A percentile compares a stretch with the other conserved stretches of the same genome.
Conservation (phyloP, 2,888 invertebrate genomes). For the Julus scanicus region DNA sequence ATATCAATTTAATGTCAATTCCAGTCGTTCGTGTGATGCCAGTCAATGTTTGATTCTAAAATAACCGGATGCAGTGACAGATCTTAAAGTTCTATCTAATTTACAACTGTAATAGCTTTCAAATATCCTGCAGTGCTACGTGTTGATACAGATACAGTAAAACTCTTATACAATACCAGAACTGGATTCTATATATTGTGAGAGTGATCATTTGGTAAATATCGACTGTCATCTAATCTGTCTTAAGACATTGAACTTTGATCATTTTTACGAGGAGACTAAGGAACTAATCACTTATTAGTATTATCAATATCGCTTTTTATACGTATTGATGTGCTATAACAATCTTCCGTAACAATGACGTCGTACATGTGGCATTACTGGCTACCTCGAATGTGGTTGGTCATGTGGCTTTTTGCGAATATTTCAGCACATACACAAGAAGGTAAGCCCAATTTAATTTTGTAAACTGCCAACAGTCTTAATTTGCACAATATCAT, state of each 20-base stretch:
- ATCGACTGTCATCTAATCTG: not conserved
- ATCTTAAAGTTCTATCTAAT: too few species aligned
- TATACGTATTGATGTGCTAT: not conserved
- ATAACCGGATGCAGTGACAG: too few species aligned
- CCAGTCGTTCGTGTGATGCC: not conserved
- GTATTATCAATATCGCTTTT: not conserved
- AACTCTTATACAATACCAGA: not conserved
- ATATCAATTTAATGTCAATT: not conserved
- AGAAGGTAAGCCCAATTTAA: conserved; percentile 15
- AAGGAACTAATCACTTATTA: not conserved
- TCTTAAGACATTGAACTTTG: not conserved
- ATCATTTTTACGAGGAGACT: not conserved
- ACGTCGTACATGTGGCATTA: not conserved
- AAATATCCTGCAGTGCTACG: too few species aligned
- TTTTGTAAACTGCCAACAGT: not conserved
- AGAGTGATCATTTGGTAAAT: not conserved
- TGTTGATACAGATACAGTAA: too few species aligned
- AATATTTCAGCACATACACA: not conserved
- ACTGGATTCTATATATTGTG: not conserved
- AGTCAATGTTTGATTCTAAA: too few species aligned
- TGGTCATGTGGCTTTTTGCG: conserved; percentile 21
- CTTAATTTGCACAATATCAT: conserved; percentile 37
- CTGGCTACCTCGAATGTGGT: not conserved
- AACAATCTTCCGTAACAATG: not conserved
- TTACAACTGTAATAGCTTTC: too few species aligned